These are phyloP conservation scores for Lasioglossum oenotherae DNA, from an alignment of 2,888 invertebrate species.

Conservation along the genomic window DNA sequence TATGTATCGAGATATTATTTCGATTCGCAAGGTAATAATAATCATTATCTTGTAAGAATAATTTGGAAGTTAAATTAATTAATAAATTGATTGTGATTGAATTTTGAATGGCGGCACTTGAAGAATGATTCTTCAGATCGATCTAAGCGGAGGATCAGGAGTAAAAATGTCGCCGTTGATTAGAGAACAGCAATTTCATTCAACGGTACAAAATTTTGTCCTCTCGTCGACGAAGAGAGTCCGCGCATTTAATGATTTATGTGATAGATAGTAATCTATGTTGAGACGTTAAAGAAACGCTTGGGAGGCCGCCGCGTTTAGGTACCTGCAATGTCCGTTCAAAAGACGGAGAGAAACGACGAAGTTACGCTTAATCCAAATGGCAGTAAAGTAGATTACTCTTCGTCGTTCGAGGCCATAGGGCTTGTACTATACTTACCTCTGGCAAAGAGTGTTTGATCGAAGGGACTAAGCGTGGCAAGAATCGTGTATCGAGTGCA, in stretches of 20 bases:
- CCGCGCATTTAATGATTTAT: neutral
- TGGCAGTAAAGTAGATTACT: conserved; percentile 2
- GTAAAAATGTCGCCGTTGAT: neutral
- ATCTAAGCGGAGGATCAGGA: neutral
- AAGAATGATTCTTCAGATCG: neutral
- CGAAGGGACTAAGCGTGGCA: neutral
- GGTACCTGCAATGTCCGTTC: neutral
- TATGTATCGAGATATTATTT: neutral
- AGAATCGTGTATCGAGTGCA: neutral
- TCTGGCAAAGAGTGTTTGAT: neutral
- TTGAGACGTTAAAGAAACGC: neutral
- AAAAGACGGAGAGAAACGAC: neutral
- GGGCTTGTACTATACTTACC: neutral
- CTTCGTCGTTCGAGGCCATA: neutral
- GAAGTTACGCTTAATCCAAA: neutral
- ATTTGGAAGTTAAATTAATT: neutral
- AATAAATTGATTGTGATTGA: too few species aligned
- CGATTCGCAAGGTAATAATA: neutral
- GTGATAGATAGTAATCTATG: neutral
- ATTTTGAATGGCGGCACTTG: neutral
- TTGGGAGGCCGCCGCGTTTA: too few species aligned
- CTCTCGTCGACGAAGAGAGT: neutral
- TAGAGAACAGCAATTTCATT: neutral
- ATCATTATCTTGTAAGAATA: neutral
- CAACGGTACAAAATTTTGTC: neutral